These are phyloP conservation scores for Tachycineta bicolor DNA, from an alignment of 2,113 vertebrate genomes.

Conservation along the genomic window DNA sequence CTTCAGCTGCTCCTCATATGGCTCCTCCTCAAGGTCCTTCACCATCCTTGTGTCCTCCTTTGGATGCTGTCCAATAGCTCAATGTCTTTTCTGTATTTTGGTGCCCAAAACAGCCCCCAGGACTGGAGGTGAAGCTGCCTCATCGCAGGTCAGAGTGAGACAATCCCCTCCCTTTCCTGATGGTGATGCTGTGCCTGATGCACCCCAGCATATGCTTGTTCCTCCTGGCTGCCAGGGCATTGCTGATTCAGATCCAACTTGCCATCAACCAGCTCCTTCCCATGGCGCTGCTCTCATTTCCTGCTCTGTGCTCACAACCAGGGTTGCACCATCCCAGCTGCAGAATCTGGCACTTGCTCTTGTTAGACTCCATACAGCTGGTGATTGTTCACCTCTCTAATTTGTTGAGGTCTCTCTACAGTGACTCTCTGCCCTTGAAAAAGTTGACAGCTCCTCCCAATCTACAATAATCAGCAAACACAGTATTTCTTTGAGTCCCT, in stretches of 20 bases:
- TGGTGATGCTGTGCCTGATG: background rate
- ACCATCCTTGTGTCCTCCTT: accelerated
- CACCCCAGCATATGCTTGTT: accelerated
- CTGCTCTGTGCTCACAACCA: background rate
- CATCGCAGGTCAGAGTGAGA: background rate
- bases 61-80: background rate
- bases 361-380: background rate
- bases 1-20: accelerated
- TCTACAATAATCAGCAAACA: too few species aligned
- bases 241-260: background rate
- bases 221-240: background rate
- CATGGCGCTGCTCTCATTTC: accelerated
- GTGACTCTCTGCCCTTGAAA: background rate
- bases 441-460: background rate
- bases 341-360: background rate
- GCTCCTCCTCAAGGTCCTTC: background rate
- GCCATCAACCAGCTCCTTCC: background rate
- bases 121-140: background rate
- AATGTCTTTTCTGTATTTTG: background rate
- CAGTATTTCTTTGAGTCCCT: background rate
- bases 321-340: background rate
- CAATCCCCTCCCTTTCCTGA: background rate
- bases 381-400: background rate
- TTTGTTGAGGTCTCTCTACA: background rate
- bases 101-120: background rate